These are phyloP conservation scores for Anguilla rostrata DNA, from an alignment of 2,113 vertebrate genomes.

Conservation along the genomic window DNA sequence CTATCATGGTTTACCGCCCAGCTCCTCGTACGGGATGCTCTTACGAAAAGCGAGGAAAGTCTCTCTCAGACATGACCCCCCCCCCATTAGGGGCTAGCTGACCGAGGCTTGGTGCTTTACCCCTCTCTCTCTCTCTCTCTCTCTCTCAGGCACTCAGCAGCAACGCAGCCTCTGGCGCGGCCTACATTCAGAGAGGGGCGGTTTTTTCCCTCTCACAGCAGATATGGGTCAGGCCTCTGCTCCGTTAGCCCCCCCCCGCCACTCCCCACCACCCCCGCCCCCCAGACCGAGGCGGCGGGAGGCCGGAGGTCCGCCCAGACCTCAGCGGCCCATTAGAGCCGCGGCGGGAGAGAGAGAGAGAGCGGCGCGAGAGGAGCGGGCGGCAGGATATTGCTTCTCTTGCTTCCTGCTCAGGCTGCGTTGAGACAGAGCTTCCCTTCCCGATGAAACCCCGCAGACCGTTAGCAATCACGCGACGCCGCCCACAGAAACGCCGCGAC, in stretches of 20 bases:
- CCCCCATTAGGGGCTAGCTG: background rate
- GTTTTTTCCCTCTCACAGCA: background rate
- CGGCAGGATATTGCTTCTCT: background rate
- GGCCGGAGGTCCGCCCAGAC: background rate
- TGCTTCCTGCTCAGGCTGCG: background rate
- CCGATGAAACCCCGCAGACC: background rate
- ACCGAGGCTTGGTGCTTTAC: background rate
- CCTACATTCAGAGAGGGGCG: background rate
- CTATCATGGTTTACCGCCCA: no score
- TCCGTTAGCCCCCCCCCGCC: background rate
- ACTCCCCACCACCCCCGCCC: background rate
- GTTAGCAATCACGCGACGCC: background rate
- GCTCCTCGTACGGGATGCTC: background rate
- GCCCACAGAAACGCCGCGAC: background rate
- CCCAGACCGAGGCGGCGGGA: background rate
- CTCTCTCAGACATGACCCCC: no score
- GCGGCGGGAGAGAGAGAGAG: background rate
- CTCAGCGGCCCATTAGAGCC: background rate
- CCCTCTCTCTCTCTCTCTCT: no score
- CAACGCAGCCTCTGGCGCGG: background rate
- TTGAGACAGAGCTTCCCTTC: background rate
- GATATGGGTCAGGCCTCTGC: slow-evolving; percentile 9
- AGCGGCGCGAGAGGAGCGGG: background rate
- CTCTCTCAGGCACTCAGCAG: no score
- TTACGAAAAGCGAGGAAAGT: background rate